Conservation (phyloP, 2,888 invertebrate species). For the Carpatolechia fugitivella region DNA sequence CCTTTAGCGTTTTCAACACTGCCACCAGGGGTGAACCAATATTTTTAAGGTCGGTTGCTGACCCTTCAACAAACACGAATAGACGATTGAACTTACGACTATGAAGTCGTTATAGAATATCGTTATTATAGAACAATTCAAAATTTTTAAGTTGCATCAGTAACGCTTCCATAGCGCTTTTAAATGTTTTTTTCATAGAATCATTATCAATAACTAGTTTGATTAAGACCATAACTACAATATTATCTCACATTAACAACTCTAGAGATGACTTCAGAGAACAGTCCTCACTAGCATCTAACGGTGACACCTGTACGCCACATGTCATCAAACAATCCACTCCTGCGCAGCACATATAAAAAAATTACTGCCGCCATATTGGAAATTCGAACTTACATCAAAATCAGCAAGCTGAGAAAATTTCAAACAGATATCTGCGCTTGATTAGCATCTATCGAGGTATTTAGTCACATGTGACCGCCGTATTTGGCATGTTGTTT, state of each 20-base stretch:
- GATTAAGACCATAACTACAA: background rate
- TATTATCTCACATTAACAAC: background rate
- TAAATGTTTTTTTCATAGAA: too few relatives aligned
- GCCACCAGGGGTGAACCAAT: too few relatives aligned
- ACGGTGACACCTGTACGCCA: slow-evolving; percentile 35
- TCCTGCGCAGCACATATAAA: slow-evolving; percentile 36
- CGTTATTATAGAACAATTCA: too few relatives aligned
- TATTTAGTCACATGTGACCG: slow-evolving; percentile 72
- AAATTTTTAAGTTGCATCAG: too few relatives aligned
- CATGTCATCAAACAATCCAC: slow-evolving; percentile 48
- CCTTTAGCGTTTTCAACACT: too few relatives aligned
- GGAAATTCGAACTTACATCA: slow-evolving; percentile 38
- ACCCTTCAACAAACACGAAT: too few relatives aligned
- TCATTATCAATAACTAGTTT: background rate
- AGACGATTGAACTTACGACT: too few relatives aligned
- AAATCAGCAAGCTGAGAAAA: slow-evolving; percentile 46
- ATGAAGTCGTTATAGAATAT: too few relatives aligned
- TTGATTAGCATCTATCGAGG: slow-evolving; percentile 49
- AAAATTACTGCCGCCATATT: slow-evolving; percentile 25
- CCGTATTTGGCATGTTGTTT: slow-evolving; percentile 75
- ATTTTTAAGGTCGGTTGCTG: too few relatives aligned
- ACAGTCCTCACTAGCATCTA: slow-evolving; percentile 16
- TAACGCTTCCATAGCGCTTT: too few relatives aligned
- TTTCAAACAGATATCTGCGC: slow-evolving; percentile 43
- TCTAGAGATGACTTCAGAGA: slow-evolving; percentile 2